Conservation (phyloP, 30 jellyfish, hydroid and myxozoan genomes). For the Rhopilema esculentum region DNA sequence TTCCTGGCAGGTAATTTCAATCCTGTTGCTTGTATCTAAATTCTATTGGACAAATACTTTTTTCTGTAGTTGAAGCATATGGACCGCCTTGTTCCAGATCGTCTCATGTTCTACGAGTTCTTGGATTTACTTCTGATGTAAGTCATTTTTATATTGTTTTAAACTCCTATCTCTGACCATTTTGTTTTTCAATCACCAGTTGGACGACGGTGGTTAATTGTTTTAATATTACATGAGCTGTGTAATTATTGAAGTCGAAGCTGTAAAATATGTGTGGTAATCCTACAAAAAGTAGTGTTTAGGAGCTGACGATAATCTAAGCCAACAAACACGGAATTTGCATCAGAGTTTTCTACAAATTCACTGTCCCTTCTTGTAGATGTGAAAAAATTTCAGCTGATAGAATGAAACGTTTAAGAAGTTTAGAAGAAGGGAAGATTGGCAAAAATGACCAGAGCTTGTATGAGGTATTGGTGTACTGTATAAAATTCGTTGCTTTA, state of each 20-base stretch:
- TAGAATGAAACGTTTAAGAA: neutral
- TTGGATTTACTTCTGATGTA: conserved; percentile 61
- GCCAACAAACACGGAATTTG: too few relatives aligned
- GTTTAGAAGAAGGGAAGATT: neutral
- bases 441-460: conserved; percentile 32
- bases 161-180: too few relatives aligned
- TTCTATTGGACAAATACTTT: neutral
- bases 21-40: too few relatives aligned
- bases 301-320: too few relatives aligned
- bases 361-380: neutral
- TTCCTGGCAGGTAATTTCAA: too few relatives aligned
- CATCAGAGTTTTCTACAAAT: too few relatives aligned
- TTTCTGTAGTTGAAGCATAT: conserved; percentile 59
- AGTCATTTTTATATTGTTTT: neutral
- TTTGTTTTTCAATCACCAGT: too few relatives aligned
- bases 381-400: conserved; percentile 14
- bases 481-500: neutral
- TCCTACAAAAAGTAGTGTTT: too few relatives aligned
- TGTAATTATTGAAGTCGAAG: too few relatives aligned
- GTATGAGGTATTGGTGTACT: conserved; percentile 12
- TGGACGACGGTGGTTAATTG: too few relatives aligned
- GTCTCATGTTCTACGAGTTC: conserved; percentile 93
- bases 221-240: too few relatives aligned
- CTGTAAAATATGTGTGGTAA: too few relatives aligned
- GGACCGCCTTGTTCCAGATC: conserved; percentile 83